Evolutionary conservation across 2,797 vertebrate genomes (phyloP).

Genomic region (Hyperoplus immaculatus): DNA sequence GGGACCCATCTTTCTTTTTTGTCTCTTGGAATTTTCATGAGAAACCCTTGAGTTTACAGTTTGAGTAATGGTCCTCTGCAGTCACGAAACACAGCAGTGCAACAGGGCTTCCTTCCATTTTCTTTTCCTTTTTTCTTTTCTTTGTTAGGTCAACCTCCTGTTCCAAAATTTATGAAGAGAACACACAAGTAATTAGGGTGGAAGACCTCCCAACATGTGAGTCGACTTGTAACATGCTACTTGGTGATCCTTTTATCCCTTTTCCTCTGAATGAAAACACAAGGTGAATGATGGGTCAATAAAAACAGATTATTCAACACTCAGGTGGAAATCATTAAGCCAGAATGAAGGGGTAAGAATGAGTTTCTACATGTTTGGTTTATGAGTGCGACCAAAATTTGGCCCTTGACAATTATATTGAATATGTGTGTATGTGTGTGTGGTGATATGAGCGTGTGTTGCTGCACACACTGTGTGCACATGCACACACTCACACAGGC

Average conservation of each 20-base stretch:
- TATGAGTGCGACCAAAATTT: slow-evolving; percentile 47
- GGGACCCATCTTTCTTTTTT: slow-evolving; percentile 61
- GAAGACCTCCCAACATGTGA: slow-evolving; percentile 78
- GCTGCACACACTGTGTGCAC: not conserved
- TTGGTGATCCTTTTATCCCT: slow-evolving; percentile 71
- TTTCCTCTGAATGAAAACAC: slow-evolving; percentile 68
- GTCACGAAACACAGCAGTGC: slow-evolving; percentile 63
- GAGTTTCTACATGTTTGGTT: slow-evolving; percentile 61
- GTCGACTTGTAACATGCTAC: slow-evolving; percentile 67
- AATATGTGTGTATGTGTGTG: slow-evolving; percentile 25
- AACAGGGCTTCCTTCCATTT: slow-evolving; percentile 28
- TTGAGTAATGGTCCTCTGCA: slow-evolving; percentile 42
- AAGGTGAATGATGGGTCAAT: slow-evolving; percentile 76
- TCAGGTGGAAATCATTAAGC: slow-evolving; percentile 81
- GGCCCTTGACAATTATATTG: slow-evolving; percentile 59
- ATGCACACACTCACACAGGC: slow-evolving; percentile 39
- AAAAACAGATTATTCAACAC: slow-evolving; percentile 73
- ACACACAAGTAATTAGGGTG: slow-evolving; percentile 81
- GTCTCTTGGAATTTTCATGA: slow-evolving; percentile 71
- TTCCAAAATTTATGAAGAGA: slow-evolving; percentile 77
- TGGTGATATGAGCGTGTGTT: slow-evolving; percentile 10
- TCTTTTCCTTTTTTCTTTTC: slow-evolving; percentile 27
- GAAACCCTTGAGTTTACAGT: slow-evolving; percentile 65
- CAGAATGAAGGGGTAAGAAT: slow-evolving; percentile 80
- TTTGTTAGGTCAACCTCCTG: slow-evolving; percentile 59